Evolutionary conservation across 1,140 invertebrate genomes (phyloP).

Genomic region (Bemisia tabaci): DNA sequence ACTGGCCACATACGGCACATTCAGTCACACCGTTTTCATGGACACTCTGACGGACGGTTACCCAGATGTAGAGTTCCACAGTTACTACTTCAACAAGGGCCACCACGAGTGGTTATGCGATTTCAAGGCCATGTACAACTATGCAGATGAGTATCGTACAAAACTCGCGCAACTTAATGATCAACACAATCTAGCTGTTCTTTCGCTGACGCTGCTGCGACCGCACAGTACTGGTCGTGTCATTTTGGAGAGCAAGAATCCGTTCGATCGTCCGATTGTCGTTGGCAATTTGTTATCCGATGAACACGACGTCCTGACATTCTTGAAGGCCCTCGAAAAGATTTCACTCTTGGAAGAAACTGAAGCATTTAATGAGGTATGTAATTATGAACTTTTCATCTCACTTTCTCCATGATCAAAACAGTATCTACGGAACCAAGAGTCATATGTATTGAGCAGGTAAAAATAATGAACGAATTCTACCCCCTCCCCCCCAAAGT

Average conservation of each 20-base stretch:
- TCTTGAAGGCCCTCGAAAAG: slow-evolving; percentile 35
- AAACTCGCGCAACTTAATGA: neutral
- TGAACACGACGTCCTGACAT: slow-evolving; percentile 45
- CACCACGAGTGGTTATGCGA: neutral
- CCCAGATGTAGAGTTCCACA: slow-evolving; percentile 7
- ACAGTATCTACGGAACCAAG: too few relatives aligned
- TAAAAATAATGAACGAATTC: too few relatives aligned
- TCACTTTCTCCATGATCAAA: too few relatives aligned
- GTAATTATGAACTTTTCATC: too few relatives aligned
- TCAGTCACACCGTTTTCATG: slow-evolving; percentile 6
- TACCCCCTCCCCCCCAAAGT: too few relatives aligned
- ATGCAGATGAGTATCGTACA: neutral
- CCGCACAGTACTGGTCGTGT: slow-evolving; percentile 73
- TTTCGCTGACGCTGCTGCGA: slow-evolving; percentile 49
- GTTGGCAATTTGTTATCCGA: slow-evolving; percentile 64
- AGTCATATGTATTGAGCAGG: too few relatives aligned
- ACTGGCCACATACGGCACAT: slow-evolving; percentile 8
- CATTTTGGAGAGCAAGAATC: slow-evolving; percentile 53
- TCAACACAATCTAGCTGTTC: neutral
- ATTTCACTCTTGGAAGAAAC: slow-evolving; percentile 14
- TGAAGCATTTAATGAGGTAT: slow-evolving; percentile 18
- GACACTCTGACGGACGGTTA: slow-evolving; percentile 2
- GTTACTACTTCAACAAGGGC: slow-evolving; percentile 5
- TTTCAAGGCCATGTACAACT: neutral
- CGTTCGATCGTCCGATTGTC: slow-evolving; percentile 56